A percentile compares a stretch with the other conserved stretches of the same genome.
phyloP scores from a whole-genome alignment of 2,797 vertebrate genomes.

The Lemur catta region DNA sequence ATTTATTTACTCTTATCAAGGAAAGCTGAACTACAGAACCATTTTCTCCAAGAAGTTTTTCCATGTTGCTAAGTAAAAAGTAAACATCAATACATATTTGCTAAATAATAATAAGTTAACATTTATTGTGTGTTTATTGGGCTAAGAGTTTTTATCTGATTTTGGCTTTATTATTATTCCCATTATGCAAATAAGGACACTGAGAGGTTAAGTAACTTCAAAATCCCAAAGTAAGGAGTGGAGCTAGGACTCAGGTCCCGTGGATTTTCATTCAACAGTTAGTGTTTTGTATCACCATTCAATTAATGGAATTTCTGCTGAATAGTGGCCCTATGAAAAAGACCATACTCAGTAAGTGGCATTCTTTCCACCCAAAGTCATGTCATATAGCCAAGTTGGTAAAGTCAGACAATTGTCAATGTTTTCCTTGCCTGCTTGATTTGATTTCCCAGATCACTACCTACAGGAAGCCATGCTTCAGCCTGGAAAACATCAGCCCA shows the following conservation, averaged over 20 bases:
- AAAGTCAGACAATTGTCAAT: constrained; percentile 37
- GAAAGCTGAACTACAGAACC: background rate
- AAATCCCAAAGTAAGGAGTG: background rate
- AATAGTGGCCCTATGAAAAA: background rate
- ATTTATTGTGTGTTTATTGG: background rate
- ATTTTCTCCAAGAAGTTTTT: background rate
- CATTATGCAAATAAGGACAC: background rate
- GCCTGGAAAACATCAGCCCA: constrained; percentile 68
- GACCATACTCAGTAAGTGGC: background rate
- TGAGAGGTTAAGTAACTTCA: background rate
- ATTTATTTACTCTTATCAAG: background rate
- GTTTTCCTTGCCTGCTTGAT: constrained; percentile 45
- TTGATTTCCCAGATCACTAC: constrained; percentile 65
- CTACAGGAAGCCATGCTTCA: constrained; percentile 59
- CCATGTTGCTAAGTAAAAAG: background rate
- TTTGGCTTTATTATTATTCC: background rate
- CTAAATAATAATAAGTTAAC: background rate
- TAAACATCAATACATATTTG: background rate
- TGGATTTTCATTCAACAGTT: background rate
- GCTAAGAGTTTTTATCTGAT: background rate
- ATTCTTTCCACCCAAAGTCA: constrained; percentile 1
- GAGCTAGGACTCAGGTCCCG: background rate
- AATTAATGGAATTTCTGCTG: background rate
- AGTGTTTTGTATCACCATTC: background rate
- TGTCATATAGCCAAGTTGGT: background rate